Base-by-base conservation (phyloP, 2,888 invertebrate genomes). In the Peribatodes rhomboidaria region DNA sequence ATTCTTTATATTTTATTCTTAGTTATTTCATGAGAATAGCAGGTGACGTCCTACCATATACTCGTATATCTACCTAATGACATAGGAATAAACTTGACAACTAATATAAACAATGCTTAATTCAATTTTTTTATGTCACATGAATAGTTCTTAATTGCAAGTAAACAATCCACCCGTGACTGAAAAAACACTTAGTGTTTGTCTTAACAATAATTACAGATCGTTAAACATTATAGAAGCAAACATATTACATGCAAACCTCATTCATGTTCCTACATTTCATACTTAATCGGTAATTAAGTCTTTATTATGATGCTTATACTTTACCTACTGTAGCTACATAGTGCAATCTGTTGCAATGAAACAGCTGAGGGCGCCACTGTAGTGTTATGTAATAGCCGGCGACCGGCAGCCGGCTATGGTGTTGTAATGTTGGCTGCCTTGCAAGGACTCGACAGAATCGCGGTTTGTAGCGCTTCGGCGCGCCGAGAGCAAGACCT, bases 401-500 rank as follows among this genome's bases (percentile, higher is more conserved):
- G 47, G 62, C 46, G 47, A 37, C 50, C 50, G 61, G 49, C 41
- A 52, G 39, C 58, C 41, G 53, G 59, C 18, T 50, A 50, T 59
- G 20, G 65, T 61, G 50, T 53, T 53, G 64, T 49, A 59, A 66
- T 62, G 62, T 62, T 62, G 61, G 65, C 61, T 54, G 41, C 66
- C 62, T 66, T 62, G 61, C 53, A 66, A 66, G 66, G 66, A 66
- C 61, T 57, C 52, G 52, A 14, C 49, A 39, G 31, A 46, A 49
- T 49, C 42, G 22, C 52, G 18, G 53, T 20, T 58, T 27, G 52
- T 31, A 33, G n/a, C 55, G 41, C 50, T 50, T 10, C n/a, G 54
- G 39, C 14, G 39, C 53, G 53, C 10, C 55, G 44, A 44, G 33
- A 50, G 18, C 33, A 7, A 55, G 64, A 50, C 64, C 58, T 61